These are phyloP conservation scores for Xestia ashworthii DNA, from an alignment of 2,888 invertebrate genomes.

Conservation along the genomic window DNA sequence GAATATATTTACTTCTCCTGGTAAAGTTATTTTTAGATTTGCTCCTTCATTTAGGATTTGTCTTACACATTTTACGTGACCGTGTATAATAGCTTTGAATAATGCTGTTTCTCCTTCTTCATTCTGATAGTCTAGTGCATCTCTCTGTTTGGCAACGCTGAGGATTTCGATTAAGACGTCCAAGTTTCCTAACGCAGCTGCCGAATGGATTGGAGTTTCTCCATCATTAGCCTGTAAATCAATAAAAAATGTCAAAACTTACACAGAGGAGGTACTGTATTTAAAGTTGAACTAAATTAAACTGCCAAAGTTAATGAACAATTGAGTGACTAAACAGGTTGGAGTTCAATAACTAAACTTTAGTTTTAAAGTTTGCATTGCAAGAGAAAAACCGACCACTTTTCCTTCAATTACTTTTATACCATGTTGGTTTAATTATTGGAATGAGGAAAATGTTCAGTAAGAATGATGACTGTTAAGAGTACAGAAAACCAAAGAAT, in stretches of 20 bases:
- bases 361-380: not conserved
- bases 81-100: slow-evolving; percentile 84
- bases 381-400: not conserved
- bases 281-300: not conserved
- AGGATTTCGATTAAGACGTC: slow-evolving; percentile 89
- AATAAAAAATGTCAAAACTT: not conserved
- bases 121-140: slow-evolving; percentile 86
- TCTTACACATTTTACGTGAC: slow-evolving; percentile 83
- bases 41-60: slow-evolving; percentile 87
- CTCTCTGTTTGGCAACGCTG: slow-evolving; percentile 85
- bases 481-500: not conserved
- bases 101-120: slow-evolving; percentile 88
- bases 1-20: slow-evolving; percentile 89
- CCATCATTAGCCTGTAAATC: slow-evolving; percentile 83
- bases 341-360: not conserved
- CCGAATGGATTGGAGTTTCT: slow-evolving; percentile 90
- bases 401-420: not conserved
- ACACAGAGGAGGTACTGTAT: not conserved
- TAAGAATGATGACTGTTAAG: not conserved
- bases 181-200: slow-evolving; percentile 86
- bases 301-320: too few species aligned
- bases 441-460: not conserved
- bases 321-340: not conserved
- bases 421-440: not conserved
- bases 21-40: slow-evolving; percentile 82